Evolutionary conservation across 2,888 invertebrate species (phyloP).

Genomic region (Synergus umbraculus): DNA sequence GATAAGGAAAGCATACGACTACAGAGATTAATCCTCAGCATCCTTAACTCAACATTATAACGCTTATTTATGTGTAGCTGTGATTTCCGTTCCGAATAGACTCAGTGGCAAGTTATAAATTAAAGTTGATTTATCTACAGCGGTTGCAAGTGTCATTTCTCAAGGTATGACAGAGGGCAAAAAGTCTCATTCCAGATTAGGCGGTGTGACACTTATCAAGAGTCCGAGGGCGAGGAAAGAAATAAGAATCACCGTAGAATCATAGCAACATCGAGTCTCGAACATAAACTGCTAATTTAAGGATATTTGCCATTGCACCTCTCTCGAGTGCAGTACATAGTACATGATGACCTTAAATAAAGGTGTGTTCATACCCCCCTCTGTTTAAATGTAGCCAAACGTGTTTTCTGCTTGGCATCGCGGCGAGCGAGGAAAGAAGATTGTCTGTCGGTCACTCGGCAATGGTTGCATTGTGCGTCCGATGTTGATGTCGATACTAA

Average conservation of each 20-base stretch:
- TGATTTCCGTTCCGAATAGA: not conserved
- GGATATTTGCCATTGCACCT: not conserved
- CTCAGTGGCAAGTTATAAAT: constrained; percentile 21
- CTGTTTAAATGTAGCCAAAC: constrained; percentile 30
- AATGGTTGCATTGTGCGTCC: constrained; percentile 27
- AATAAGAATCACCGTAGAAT: not conserved
- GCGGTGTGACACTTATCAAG: constrained; percentile 24
- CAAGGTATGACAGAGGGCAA: not conserved
- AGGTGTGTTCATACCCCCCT: constrained; percentile 15
- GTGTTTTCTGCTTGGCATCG: constrained; percentile 25
- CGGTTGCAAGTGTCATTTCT: constrained; percentile 4
- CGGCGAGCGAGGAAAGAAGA: constrained; percentile 5
- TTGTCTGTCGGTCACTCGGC: constrained; percentile 34
- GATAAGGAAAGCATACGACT: not conserved
- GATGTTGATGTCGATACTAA: constrained; percentile 30
- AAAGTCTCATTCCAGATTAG: constrained; percentile 17
- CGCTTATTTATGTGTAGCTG: constrained; percentile 5
- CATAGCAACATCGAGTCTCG: not conserved
- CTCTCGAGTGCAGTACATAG: not conserved
- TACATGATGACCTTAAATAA: constrained; percentile 30
- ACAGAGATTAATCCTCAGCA: constrained; percentile 13
- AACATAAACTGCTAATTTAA: constrained; percentile 12
- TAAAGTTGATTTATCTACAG: constrained; percentile 13
- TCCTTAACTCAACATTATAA: not conserved
- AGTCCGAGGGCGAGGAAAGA: constrained; percentile 16